phyloP scores from a whole-genome alignment of 2,797 vertebrate genomes.

The Tarsius wallacei region DNA sequence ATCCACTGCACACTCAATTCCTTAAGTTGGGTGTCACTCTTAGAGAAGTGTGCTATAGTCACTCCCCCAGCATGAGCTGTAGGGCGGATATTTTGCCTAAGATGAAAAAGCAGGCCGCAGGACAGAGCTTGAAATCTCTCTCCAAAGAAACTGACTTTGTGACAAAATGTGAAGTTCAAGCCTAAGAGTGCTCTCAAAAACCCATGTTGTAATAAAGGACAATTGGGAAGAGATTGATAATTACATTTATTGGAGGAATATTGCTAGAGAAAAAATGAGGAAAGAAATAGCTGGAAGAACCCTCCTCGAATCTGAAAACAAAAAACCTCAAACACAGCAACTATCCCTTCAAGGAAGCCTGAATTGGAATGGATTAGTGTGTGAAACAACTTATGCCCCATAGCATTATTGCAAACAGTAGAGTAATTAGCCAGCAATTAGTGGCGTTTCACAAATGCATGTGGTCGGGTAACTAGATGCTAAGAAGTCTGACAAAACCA shows the following conservation, averaged over 20 bases:
- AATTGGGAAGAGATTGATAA: neutral
- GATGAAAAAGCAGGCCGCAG: neutral
- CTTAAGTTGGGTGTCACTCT: neutral
- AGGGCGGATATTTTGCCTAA: neutral
- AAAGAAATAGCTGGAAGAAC: neutral
- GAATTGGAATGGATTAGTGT: neutral
- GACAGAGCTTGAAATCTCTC: neutral
- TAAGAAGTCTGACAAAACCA: neutral
- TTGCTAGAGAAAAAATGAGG: slow-evolving; percentile 21
- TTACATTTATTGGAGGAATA: neutral
- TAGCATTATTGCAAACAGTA: neutral
- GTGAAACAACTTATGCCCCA: neutral
- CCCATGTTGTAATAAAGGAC: neutral
- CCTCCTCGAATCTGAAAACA: neutral
- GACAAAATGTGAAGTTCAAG: neutral
- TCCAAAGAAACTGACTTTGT: neutral
- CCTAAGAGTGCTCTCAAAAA: neutral
- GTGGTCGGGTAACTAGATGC: neutral
- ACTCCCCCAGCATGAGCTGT: neutral
- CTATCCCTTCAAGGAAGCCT: neutral
- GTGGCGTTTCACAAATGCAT: neutral
- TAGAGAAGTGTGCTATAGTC: neutral
- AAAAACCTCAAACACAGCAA: neutral
- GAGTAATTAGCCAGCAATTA: neutral
- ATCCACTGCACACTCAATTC: neutral